Evolutionary conservation across 23 tunicate genomes (phyloP).

Genomic region (Corella eumyota): DNA sequence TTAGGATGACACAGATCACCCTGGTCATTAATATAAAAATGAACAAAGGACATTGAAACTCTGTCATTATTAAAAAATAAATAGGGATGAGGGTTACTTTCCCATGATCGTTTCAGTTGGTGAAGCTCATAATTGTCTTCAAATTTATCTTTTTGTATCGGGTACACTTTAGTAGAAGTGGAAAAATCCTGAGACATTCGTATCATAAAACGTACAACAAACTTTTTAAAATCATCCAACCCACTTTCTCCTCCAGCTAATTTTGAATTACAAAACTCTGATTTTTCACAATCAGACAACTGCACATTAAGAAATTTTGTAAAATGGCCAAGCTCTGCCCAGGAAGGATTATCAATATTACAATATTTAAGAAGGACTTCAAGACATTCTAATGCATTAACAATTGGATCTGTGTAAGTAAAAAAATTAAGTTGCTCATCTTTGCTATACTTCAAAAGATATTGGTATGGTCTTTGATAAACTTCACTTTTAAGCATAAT

Average conservation of each 20-base stretch:
- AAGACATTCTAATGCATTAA: slow-evolving; percentile 29
- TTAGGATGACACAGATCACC: slow-evolving; percentile 42
- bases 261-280: slow-evolving; percentile 27
- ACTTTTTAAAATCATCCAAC: slow-evolving; percentile 48
- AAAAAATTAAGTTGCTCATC: slow-evolving; percentile 35
- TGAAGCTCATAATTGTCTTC: slow-evolving; percentile 11
- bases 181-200: slow-evolving; percentile 87
- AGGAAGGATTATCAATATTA: slow-evolving; percentile 42
- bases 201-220: slow-evolving; percentile 76
- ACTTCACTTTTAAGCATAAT: slow-evolving; percentile 33
- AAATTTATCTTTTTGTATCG: not conserved
- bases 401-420: slow-evolving; percentile 17
- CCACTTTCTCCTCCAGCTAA: slow-evolving; percentile 37
- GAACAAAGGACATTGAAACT: slow-evolving; percentile 32
- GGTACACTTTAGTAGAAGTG: slow-evolving; percentile 52
- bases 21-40: slow-evolving; percentile 25
- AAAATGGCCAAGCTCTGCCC: slow-evolving; percentile 78
- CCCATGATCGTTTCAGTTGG: slow-evolving; percentile 52
- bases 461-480: slow-evolving; percentile 72
- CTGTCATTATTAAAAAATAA: slow-evolving; percentile 65
- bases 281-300: slow-evolving; percentile 55
- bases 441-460: slow-evolving; percentile 9
- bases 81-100: slow-evolving; percentile 48
- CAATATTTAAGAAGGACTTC: slow-evolving; percentile 28
- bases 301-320: slow-evolving; percentile 63